phyloP scores from a whole-genome alignment of 2,113 vertebrate genomes.

The Isichthys henryi region DNA sequence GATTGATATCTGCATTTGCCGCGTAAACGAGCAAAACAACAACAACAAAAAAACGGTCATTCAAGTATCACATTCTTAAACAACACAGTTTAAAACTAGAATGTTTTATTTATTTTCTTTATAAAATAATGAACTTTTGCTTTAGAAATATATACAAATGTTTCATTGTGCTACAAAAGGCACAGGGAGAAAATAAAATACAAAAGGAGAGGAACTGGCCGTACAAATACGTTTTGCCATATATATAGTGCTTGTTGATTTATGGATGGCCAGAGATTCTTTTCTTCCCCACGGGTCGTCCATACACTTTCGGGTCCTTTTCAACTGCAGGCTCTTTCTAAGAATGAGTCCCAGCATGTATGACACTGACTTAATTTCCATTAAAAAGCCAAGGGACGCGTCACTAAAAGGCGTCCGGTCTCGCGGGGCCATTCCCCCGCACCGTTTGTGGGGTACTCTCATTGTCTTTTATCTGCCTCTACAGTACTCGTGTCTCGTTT shows the following conservation, averaged over 20 bases:
- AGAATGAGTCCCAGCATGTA: conserved; percentile 73
- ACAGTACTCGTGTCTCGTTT: conserved; percentile 68
- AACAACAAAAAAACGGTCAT: background rate
- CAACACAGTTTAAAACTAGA: conserved; percentile 68
- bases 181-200: conserved; percentile 52
- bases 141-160: conserved; percentile 78
- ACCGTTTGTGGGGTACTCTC: conserved; percentile 72
- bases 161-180: conserved; percentile 56
- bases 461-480: conserved; percentile 70
- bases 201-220: conserved; percentile 50
- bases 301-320: conserved; percentile 64
- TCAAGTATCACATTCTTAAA: background rate
- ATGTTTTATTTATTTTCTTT: conserved; percentile 82
- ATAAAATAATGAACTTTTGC: conserved; percentile 79
- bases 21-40: background rate
- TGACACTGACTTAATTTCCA: conserved; percentile 79
- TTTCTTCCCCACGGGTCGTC: conserved; percentile 80
- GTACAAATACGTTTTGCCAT: conserved; percentile 66
- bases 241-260: conserved; percentile 73
- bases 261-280: conserved; percentile 65
- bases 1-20: background rate
- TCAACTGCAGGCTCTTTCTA: conserved; percentile 62
- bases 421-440: conserved; percentile 66
- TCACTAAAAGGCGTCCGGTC: conserved; percentile 59
- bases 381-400: conserved; percentile 79